Conservation (phyloP, 2,797 vertebrate species). For the Artibeus jamaicensis region DNA sequence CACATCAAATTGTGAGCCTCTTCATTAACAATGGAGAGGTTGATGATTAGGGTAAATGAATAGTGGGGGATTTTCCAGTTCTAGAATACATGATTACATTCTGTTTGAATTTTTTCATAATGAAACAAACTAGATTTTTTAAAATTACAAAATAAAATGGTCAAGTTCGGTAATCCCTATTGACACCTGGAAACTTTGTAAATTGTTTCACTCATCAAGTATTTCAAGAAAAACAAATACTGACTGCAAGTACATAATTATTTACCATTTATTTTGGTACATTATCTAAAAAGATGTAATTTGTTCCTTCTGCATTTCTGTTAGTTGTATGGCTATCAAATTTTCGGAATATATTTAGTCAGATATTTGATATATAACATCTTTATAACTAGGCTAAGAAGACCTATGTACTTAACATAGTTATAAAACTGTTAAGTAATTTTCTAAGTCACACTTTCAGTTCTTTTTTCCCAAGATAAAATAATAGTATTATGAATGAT, state of each 20-base stretch:
- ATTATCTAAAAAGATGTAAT: neutral
- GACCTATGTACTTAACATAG: neutral
- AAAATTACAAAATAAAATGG: neutral
- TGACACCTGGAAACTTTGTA: neutral
- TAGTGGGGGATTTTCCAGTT: neutral
- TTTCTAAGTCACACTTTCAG: neutral
- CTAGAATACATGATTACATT: neutral
- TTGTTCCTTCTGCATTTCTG: neutral
- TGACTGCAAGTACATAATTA: neutral
- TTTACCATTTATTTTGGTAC: neutral
- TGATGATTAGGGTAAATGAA: neutral
- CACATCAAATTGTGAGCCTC: neutral
- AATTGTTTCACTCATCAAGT: neutral
- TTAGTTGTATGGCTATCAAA: neutral
- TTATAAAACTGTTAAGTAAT: neutral
- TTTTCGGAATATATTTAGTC: neutral
- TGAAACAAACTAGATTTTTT: neutral
- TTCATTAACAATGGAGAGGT: neutral
- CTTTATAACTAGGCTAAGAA: neutral
- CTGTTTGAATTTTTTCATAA: neutral
- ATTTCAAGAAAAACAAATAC: neutral
- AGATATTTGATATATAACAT: neutral
- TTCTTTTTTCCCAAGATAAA: neutral
- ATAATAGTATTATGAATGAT: neutral
- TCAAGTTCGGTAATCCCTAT: neutral